These are phyloP conservation scores for Elanoides forficatus DNA, from an alignment of 2,113 vertebrate species.

Conservation along the genomic window DNA sequence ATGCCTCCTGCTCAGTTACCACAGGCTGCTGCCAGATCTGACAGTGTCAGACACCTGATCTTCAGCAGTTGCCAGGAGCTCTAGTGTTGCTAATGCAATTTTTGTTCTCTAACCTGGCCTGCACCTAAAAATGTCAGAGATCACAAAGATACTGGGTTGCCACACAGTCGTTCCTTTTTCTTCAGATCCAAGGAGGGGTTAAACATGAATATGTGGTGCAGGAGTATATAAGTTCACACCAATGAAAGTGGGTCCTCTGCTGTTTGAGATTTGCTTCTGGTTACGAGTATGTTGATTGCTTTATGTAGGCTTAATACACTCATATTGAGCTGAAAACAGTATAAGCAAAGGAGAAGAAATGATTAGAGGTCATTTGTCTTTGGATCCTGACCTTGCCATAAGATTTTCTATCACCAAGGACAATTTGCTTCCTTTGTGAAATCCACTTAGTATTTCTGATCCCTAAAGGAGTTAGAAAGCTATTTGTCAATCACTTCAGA, in stretches of 20 bases:
- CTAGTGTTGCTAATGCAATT: neutral
- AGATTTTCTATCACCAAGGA: conserved; percentile 7
- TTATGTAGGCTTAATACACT: neutral
- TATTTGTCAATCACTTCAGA: conserved; percentile 8
- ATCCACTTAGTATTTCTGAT: conserved; percentile 19
- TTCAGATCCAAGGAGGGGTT: neutral
- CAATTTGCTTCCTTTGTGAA: conserved; percentile 18
- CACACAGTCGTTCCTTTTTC: neutral
- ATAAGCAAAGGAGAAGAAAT: neutral
- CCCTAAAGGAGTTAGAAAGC: conserved; percentile 15
- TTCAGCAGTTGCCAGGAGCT: neutral
- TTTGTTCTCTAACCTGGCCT: neutral
- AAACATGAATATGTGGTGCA: neutral
- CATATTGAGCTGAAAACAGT: neutral
- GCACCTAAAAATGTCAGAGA: neutral
- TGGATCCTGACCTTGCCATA: conserved; percentile 32
- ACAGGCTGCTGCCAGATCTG: neutral
- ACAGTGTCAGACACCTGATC: neutral
- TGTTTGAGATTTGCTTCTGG: neutral
- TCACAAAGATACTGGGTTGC: neutral
- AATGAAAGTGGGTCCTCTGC: neutral
- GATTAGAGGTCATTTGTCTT: conserved; percentile 14
- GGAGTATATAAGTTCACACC: neutral
- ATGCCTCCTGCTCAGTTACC: neutral
- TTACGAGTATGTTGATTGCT: neutral